phyloP scores from a whole-genome alignment of 2,113 vertebrate genomes.

The Lichenostomus cassidix region DNA sequence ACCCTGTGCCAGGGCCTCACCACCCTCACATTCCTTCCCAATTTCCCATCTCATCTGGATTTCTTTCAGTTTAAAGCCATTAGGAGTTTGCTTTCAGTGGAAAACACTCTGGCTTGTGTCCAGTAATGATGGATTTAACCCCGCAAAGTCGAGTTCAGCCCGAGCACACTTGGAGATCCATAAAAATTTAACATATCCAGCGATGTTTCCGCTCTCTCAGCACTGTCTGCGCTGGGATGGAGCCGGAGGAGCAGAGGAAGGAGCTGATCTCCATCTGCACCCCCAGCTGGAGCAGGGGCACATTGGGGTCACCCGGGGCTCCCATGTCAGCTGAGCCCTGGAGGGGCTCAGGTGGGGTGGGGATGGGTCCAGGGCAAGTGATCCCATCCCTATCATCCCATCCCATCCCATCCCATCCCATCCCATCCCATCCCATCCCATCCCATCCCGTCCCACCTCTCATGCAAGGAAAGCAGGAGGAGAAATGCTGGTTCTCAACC shows the following conservation, averaged over 20 bases:
- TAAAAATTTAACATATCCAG: background rate
- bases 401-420: background rate
- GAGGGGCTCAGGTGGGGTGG: too few relatives aligned
- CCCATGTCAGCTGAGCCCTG: background rate
- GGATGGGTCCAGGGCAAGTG: background rate
- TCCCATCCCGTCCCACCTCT: background rate
- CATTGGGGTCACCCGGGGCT: rapidly evolving
- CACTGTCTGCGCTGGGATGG: rapidly evolving
- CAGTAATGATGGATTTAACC: background rate
- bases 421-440: background rate
- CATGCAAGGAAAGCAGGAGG: background rate
- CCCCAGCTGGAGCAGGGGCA: rapidly evolving
- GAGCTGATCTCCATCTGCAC: background rate
- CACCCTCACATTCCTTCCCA: background rate
- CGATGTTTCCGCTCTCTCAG: background rate
- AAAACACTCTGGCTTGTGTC: background rate
- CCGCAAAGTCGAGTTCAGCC: background rate
- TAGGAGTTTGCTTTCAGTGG: background rate
- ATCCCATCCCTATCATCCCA: background rate
- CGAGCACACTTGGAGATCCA: background rate
- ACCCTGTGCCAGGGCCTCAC: rapidly evolving
- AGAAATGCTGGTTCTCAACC: background rate
- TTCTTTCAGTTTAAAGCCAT: background rate
- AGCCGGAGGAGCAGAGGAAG: rapidly evolving
- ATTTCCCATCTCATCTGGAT: background rate